phyloP scores from a whole-genome alignment of 2,113 vertebrate species.

The Lagenorhynchus albirostris region DNA sequence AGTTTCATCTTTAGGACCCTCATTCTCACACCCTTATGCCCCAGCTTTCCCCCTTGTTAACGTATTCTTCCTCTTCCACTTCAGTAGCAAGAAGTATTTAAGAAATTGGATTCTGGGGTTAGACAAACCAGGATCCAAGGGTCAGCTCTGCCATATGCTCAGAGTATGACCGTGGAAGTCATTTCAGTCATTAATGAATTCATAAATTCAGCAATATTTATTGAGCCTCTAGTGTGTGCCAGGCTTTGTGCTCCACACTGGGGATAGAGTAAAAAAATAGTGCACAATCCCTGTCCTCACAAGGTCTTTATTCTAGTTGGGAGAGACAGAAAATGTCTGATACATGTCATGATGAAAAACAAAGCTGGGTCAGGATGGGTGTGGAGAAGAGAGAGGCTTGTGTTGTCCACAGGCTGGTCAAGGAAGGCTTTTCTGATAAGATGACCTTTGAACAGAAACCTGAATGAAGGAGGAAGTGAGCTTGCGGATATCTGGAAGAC shows the following conservation, averaged over 20 bases:
- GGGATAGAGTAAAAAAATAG: not conserved
- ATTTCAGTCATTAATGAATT: not conserved
- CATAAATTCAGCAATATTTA: not conserved
- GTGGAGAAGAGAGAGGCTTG: not conserved
- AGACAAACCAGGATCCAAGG: not conserved
- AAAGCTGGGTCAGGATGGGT: not conserved
- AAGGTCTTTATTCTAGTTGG: not conserved
- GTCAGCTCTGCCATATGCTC: not conserved
- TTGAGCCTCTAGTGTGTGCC: not conserved
- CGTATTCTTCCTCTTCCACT: not conserved
- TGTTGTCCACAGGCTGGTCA: not conserved
- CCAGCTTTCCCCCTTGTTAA: not conserved
- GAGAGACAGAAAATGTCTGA: not conserved
- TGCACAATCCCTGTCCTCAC: not conserved
- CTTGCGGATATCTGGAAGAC: not conserved
- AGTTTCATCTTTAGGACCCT: not conserved
- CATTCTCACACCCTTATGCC: not conserved
- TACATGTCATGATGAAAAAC: not conserved
- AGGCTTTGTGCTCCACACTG: not conserved
- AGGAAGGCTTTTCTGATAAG: not conserved
- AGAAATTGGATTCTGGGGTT: not conserved
- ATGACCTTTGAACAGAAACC: not conserved
- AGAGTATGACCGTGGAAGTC: not conserved
- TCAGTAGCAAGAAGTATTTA: not conserved
- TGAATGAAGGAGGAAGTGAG: not conserved